Base-by-base conservation (phyloP, 1,140 invertebrate genomes). In the Heliconius melpomene region DNA sequence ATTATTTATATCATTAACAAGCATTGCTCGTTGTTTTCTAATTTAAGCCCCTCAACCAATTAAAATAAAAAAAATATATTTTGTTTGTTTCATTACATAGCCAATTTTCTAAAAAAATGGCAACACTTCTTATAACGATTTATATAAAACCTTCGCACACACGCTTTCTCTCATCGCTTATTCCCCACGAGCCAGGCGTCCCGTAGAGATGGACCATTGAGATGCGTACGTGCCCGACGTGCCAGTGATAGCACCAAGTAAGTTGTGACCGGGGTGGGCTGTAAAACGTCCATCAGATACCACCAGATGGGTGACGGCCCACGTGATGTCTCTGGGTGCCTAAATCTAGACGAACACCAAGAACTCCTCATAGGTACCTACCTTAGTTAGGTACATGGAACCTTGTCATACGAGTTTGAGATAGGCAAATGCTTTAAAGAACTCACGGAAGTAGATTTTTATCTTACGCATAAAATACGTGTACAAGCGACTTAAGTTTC, bases 211-310 rank as follows among this genome's bases (percentile, higher is more conserved):
- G 84, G 60, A 66, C 82, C 85, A 87, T 87, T 83, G 83, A 88
- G 88, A 90, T 90, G 82, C 74, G 82, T 82, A 84, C 88, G 86
- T 89, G 87, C 81, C 79, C 74, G 83, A 87, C 84, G 84, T 86
- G 83, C 72, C 80, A 57, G 82, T 80, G 88, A 90, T 89, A 89
- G 85, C 81, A 76, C 82, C 57, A 80, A 81, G 80, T 88, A 87
- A 89, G 80, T 88, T 89, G 88, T 89, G 87, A 74, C 85, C 79
- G 82, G 78, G 84, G 84, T 83, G 85, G 85, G 85, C 84, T 82
- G 85, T 88, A 87, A 88, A 87, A 87, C 89, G 89, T 90, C 85
- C 85, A 91, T 91, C 90, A 86, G 89, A 90, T 90, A 90, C 75
- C 78, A 57, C 60, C 75, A 82, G 82, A 88, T 88, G 86, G 86